Percentiles rank a stretch among this genome's conserved stretches.
Evolutionary conservation across 2,888 invertebrate genomes (phyloP).

Genomic region (Pollenia amentaria): DNA sequence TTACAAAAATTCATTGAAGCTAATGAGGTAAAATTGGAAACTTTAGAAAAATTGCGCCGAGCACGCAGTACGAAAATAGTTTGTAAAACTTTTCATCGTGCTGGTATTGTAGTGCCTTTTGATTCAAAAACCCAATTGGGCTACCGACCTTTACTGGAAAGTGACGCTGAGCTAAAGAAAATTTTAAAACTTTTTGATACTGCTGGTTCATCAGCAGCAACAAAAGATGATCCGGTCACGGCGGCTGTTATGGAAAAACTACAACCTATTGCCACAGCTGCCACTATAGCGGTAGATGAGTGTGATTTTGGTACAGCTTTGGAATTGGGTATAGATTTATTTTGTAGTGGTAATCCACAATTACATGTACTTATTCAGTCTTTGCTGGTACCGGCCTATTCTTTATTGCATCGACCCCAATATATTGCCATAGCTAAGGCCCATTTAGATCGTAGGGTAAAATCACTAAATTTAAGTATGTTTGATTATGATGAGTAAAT

Average conservation of each 20-base stretch:
- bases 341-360: slow-evolving; percentile 89
- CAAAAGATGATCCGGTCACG: slow-evolving; percentile 85
- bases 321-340: slow-evolving; percentile 94
- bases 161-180: slow-evolving; percentile 89
- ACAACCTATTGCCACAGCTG: slow-evolving; percentile 92
- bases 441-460: slow-evolving; percentile 90
- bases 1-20: slow-evolving; percentile 88
- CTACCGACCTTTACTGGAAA: slow-evolving; percentile 91
- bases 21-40: slow-evolving; percentile 87
- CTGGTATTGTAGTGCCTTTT: slow-evolving; percentile 94
- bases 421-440: slow-evolving; percentile 91
- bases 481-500: slow-evolving; percentile 77
- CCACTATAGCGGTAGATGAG: slow-evolving; percentile 92
- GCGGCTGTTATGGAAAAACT: slow-evolving; percentile 88
- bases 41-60: slow-evolving; percentile 86
- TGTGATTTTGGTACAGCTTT: slow-evolving; percentile 97
- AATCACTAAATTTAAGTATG: slow-evolving; percentile 86
- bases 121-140: slow-evolving; percentile 93
- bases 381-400: slow-evolving; percentile 90
- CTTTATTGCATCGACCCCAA: slow-evolving; percentile 89
- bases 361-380: slow-evolving; percentile 88
- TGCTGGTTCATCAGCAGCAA: slow-evolving; percentile 85
- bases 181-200: slow-evolving; percentile 88
- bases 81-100: slow-evolving; percentile 91
- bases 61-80: slow-evolving; percentile 87